phyloP scores from a whole-genome alignment of 2,797 vertebrate genomes.

The Hoplostethus atlanticus region DNA sequence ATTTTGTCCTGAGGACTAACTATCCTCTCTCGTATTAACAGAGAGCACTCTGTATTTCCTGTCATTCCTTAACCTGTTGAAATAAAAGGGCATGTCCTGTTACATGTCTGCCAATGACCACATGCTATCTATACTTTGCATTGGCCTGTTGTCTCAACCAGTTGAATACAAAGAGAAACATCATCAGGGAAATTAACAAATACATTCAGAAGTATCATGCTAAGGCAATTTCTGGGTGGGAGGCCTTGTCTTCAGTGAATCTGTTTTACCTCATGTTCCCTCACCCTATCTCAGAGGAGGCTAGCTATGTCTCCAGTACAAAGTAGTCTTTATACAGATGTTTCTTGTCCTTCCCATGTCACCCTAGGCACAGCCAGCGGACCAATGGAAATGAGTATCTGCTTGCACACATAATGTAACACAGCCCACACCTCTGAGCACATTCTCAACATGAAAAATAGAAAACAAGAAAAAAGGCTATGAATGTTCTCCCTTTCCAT shows the following conservation, averaged over 20 bases:
- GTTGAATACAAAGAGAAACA: slow-evolving; percentile 8
- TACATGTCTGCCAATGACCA: slow-evolving; percentile 19
- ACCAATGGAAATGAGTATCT: slow-evolving; percentile 33
- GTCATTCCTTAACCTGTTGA: slow-evolving; percentile 82
- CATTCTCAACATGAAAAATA: background rate
- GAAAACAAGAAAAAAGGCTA: slow-evolving; percentile 16
- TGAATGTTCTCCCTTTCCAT: slow-evolving; percentile 16
- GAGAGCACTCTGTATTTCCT: slow-evolving; percentile 72
- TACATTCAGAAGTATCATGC: slow-evolving; percentile 75
- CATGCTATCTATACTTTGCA: slow-evolving; percentile 19
- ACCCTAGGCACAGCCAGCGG: slow-evolving; percentile 45
- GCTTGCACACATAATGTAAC: slow-evolving; percentile 25
- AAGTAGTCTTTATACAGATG: slow-evolving; percentile 35
- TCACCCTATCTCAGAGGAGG: slow-evolving; percentile 34
- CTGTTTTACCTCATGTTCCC: slow-evolving; percentile 35
- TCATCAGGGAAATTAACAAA: slow-evolving; percentile 22
- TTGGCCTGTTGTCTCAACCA: slow-evolving; percentile 32
- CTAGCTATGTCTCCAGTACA: slow-evolving; percentile 34
- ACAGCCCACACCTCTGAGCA: slow-evolving; percentile 12
- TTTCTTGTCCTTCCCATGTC: slow-evolving; percentile 3
- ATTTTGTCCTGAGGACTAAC: slow-evolving; percentile 64
- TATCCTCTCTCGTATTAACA: slow-evolving; percentile 53
- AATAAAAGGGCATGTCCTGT: slow-evolving; percentile 53
- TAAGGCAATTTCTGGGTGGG: slow-evolving; percentile 64
- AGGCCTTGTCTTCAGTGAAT: slow-evolving; percentile 27